Base-by-base conservation (phyloP, 2,888 invertebrate genomes). In the Netelia inedita region DNA sequence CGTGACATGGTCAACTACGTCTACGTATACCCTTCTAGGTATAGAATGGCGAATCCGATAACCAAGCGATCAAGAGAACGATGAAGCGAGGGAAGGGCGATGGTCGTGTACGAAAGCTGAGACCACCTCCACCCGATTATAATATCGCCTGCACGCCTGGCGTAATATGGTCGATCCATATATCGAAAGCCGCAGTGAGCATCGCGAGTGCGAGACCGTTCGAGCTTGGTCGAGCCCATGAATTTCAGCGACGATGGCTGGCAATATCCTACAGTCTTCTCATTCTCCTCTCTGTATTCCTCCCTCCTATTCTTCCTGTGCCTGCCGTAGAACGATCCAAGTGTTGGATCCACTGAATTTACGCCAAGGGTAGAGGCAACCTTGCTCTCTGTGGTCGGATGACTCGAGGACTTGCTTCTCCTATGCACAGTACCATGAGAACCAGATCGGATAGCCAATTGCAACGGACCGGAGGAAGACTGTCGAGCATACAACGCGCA, bases 341-440 rank as follows among this genome's bases (percentile, higher is more conserved):
- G 46, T 21, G 59, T 79, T 65, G 86, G 88, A 87, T 85, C 82
- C 82, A 86, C 85, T 86, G 88, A 89, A 91, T 90, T 89, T 86
- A 85, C 87, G 87, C 88, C 90, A 89, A 91, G 19, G 43, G 21
- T 55, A 46, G 66, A 59, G 43, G 35, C 55, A 21, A 65, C 21
- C 43, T 35, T 43, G 21, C 19, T 16, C 35, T 43, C 65, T 21
- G 43, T 46, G 9, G 23, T 41, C 14, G 14, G 57, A 10, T n/a
- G 81, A 68, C 75, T 88, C 71, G 79, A 78, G 35, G 66, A 46
- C 28, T 69, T 35, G 76, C 69, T 61, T 87, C 82, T 82, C 84
- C 86, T 75, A 53, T 81, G 78, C 76, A 85, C 74, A 79, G 75
- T 79, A 85, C 75, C 86, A 87, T 71, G 88, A 79, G 65, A 69